Evolutionary conservation across 2,113 vertebrate genomes (phyloP).

Genomic region (Natator depressus): DNA sequence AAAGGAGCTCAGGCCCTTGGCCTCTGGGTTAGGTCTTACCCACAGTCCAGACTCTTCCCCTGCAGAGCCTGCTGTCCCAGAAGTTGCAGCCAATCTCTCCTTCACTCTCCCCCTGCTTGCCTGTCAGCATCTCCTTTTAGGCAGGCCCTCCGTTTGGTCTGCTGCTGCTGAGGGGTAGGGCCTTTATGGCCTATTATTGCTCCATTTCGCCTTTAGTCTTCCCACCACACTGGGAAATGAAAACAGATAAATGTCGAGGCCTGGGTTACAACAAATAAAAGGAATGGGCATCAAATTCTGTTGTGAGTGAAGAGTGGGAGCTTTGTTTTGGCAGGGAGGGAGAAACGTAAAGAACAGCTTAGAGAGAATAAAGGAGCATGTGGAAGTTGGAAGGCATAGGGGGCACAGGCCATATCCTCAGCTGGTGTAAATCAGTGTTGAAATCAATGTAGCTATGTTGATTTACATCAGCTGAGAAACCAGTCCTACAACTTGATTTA

Average conservation of each 20-base stretch:
- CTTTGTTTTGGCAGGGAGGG: not conserved
- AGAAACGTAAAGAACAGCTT: fast-evolving
- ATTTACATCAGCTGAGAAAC: not conserved
- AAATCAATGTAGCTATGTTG: not conserved
- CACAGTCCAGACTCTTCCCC: not conserved
- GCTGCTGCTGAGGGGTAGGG: not conserved
- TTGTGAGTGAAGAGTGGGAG: fast-evolving
- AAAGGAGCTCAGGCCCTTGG: not conserved
- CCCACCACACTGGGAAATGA: not conserved
- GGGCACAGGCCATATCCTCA: not conserved
- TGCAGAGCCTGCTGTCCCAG: not conserved
- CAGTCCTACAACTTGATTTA: not conserved
- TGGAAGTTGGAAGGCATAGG: not conserved
- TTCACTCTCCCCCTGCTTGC: not conserved
- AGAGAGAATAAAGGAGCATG: not conserved
- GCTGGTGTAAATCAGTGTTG: not conserved
- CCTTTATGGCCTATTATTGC: not conserved
- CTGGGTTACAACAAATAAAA: not conserved
- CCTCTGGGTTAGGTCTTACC: not conserved
- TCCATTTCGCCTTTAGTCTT: not conserved
- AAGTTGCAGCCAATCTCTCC: not conserved
- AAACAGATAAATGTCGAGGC: not conserved
- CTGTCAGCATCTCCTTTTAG: not conserved
- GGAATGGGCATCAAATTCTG: not conserved
- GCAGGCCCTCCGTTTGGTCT: not conserved